phyloP scores from a whole-genome alignment of 2,888 invertebrate species.

The Macaria notata region DNA sequence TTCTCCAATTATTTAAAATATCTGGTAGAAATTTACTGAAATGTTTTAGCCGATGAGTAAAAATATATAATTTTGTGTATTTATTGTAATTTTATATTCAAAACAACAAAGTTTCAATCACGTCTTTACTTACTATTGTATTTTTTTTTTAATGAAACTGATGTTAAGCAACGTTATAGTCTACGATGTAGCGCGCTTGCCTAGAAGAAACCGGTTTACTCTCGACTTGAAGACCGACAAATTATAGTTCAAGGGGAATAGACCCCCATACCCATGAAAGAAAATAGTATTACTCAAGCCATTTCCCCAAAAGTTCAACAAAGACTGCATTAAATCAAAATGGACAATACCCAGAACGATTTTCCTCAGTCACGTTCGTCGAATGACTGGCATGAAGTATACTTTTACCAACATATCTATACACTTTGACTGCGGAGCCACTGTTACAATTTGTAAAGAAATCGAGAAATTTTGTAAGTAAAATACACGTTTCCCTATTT shows the following conservation, averaged over 20 bases:
- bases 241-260: too few species aligned
- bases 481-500: not conserved
- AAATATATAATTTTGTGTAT: too few species aligned
- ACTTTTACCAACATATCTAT: not conserved
- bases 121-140: too few species aligned
- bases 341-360: conserved; percentile 56
- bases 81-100: too few species aligned
- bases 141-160: too few species aligned
- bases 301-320: conserved; percentile 40
- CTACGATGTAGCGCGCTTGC: too few species aligned
- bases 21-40: too few species aligned
- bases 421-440: not conserved
- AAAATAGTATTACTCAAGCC: conserved; percentile 17
- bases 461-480: not conserved
- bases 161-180: too few species aligned
- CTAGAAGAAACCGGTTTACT: too few species aligned
- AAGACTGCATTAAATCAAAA: conserved; percentile 57
- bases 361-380: conserved; percentile 59
- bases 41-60: too few species aligned
- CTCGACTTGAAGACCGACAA: too few species aligned
- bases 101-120: too few species aligned
- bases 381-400: conserved; percentile 67
- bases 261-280: not conserved
- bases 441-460: not conserved
- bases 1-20: not conserved